Evolutionary conservation across 2,797 vertebrate species (phyloP).

Genomic region (Caiman crocodilus): DNA sequence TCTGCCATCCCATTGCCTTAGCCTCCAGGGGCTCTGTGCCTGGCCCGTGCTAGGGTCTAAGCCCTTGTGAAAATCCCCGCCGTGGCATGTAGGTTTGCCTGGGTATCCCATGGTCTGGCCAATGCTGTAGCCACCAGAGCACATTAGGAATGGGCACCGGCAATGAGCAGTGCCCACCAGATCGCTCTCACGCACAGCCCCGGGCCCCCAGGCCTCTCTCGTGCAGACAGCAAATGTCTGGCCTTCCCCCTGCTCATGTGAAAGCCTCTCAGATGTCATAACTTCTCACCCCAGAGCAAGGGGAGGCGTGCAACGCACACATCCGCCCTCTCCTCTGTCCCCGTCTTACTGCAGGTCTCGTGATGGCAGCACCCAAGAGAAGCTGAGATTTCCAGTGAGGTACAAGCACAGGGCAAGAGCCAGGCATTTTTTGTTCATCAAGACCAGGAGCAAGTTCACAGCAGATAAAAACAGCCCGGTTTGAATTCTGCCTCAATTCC

Average conservation of each 20-base stretch:
- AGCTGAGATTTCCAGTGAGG: not conserved
- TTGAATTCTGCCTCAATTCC: not conserved
- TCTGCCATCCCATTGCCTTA: not conserved
- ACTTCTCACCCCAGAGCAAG: not conserved
- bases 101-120: not conserved
- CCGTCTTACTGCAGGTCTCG: not conserved
- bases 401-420: not conserved
- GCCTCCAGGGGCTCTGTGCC: not conserved
- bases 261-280: not conserved
- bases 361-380: not conserved
- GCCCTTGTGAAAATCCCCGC: not conserved
- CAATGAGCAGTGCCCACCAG: too few relatives aligned
- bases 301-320: not conserved
- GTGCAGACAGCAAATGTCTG: not conserved
- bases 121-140: not conserved
- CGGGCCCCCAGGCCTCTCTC: too few relatives aligned
- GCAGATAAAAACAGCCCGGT: not conserved
- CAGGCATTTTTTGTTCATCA: not conserved
- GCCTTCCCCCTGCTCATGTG: not conserved
- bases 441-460: not conserved
- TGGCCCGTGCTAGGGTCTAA: not conserved
- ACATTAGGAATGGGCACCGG: not conserved
- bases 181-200: not conserved
- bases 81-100: too few relatives aligned
- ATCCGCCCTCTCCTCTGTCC: not conserved